Evolutionary conservation across 2,797 vertebrate genomes (phyloP).

Genomic region (Ctenopoma kingsleyae): DNA sequence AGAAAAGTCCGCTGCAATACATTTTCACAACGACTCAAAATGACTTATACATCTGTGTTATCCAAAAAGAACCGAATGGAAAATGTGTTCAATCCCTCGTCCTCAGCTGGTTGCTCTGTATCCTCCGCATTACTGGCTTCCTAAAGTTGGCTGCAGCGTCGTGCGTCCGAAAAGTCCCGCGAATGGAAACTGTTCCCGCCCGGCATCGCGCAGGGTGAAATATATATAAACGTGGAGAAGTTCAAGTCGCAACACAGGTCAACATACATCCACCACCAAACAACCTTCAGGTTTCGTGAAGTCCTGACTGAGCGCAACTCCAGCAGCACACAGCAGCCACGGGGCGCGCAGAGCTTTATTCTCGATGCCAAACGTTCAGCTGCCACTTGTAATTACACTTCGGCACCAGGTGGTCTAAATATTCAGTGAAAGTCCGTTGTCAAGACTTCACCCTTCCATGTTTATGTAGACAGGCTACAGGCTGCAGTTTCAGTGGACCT

Average conservation of each 20-base stretch:
- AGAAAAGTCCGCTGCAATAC: neutral
- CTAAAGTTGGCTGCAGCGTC: constrained; percentile 62
- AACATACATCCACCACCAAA: constrained; percentile 37
- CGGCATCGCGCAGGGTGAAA: constrained; percentile 5
- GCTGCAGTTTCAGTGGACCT: constrained; percentile 51
- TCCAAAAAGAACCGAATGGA: neutral
- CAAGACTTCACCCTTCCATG: constrained; percentile 35
- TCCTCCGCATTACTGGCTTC: constrained; percentile 40
- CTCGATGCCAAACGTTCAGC: constrained; percentile 10
- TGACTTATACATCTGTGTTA: neutral
- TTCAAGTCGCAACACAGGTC: constrained; percentile 32
- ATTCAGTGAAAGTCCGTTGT: constrained; percentile 37
- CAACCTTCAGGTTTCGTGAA: constrained; percentile 16
- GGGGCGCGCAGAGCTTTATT: constrained; percentile 30
- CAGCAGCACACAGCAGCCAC: constrained; percentile 36
- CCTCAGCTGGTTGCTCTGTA: constrained; percentile 22
- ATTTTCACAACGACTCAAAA: neutral
- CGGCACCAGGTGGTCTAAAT: constrained; percentile 39
- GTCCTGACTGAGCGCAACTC: constrained; percentile 67
- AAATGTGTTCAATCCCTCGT: constrained; percentile 16
- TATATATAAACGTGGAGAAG: constrained; percentile 26
- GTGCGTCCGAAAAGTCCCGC: constrained; percentile 44
- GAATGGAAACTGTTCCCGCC: neutral
- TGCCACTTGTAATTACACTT: constrained; percentile 35
- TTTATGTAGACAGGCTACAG: constrained; percentile 35